These are phyloP conservation scores for Busseola fusca DNA, from an alignment of 2,888 invertebrate genomes.

Conservation along the genomic window DNA sequence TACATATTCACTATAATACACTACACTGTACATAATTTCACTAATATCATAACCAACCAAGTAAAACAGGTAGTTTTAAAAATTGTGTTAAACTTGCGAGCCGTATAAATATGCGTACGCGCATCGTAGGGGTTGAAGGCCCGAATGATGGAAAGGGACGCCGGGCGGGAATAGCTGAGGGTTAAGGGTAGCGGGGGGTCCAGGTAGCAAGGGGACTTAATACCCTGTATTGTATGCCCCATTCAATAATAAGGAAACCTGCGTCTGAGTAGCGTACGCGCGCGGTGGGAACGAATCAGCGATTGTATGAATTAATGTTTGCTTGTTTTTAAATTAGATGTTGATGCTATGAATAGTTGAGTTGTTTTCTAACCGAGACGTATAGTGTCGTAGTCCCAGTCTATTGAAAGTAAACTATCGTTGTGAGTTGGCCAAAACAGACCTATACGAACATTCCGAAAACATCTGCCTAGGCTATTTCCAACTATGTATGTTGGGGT, in stretches of 20 bases:
- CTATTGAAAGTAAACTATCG: slow-evolving; percentile 49
- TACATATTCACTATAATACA: slow-evolving; percentile 59
- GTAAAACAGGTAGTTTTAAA: slow-evolving; percentile 59
- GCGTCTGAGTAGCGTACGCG: slow-evolving; percentile 67
- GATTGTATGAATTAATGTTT: slow-evolving; percentile 63
- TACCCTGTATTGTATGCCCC: slow-evolving; percentile 74
- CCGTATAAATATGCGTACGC: slow-evolving; percentile 72
- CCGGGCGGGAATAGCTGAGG: slow-evolving; percentile 47
- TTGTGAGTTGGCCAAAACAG: slow-evolving; percentile 23
- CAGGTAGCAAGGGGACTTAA: slow-evolving; percentile 83
- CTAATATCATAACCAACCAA: slow-evolving; percentile 68
- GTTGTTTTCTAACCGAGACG: slow-evolving; percentile 55
- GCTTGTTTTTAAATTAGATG: slow-evolving; percentile 68
- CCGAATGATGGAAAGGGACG: slow-evolving; percentile 69
- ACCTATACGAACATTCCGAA: slow-evolving; percentile 27
- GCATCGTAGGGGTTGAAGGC: slow-evolving; percentile 79
- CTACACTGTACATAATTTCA: slow-evolving; percentile 67
- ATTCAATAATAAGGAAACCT: slow-evolving; percentile 72
- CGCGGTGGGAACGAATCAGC: slow-evolving; percentile 61
- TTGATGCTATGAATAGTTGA: slow-evolving; percentile 64
- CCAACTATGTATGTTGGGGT: background rate
- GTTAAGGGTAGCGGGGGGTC: slow-evolving; percentile 57
- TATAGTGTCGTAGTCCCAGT: slow-evolving; percentile 42
- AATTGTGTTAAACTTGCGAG: slow-evolving; percentile 38
- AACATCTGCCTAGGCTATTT: background rate